A percentile compares a stretch with the other conserved stretches of the same genome.
Evolutionary conservation across 2,113 vertebrate genomes (phyloP).

Genomic region (Plecotus auritus): DNA sequence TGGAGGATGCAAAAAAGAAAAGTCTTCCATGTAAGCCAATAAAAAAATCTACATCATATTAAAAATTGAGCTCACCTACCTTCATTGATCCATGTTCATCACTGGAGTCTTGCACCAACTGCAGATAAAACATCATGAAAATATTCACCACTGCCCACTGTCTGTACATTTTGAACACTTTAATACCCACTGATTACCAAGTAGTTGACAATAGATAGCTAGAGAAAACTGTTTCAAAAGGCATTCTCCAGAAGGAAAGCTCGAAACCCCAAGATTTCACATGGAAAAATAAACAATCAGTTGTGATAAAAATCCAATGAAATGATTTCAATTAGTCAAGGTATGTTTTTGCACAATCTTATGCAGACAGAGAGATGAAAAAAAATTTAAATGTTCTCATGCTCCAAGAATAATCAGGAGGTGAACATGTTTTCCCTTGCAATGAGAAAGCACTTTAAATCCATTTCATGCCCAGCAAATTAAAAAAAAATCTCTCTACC

Average conservation of each 20-base stretch:
- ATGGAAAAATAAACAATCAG: constrained; percentile 60
- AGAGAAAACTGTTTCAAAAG: constrained; percentile 74
- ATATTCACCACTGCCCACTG: constrained; percentile 81
- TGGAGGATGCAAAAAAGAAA: not conserved
- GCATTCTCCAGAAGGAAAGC: constrained; percentile 76
- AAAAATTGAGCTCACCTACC: constrained; percentile 76
- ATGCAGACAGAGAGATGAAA: constrained; percentile 10
- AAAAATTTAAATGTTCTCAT: constrained; percentile 49
- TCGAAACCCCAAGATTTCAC: constrained; percentile 62
- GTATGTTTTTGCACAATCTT: constrained; percentile 57
- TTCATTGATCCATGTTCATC: constrained; percentile 78
- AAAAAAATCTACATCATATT: not conserved
- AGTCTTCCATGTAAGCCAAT: not conserved
- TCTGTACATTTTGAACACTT: constrained; percentile 83
- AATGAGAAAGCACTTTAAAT: constrained; percentile 59
- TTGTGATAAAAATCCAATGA: constrained; percentile 64
- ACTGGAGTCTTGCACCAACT: constrained; percentile 80
- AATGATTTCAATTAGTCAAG: constrained; percentile 69
- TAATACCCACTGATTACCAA: constrained; percentile 74
- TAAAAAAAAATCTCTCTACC: constrained; percentile 55
- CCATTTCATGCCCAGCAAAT: constrained; percentile 69
- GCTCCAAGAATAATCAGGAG: constrained; percentile 60
- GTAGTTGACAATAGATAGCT: constrained; percentile 70
- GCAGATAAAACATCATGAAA: constrained; percentile 81
- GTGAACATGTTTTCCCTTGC: constrained; percentile 63